Conservation (phyloP, 2,113 vertebrate genomes). For the Otis tarda region DNA sequence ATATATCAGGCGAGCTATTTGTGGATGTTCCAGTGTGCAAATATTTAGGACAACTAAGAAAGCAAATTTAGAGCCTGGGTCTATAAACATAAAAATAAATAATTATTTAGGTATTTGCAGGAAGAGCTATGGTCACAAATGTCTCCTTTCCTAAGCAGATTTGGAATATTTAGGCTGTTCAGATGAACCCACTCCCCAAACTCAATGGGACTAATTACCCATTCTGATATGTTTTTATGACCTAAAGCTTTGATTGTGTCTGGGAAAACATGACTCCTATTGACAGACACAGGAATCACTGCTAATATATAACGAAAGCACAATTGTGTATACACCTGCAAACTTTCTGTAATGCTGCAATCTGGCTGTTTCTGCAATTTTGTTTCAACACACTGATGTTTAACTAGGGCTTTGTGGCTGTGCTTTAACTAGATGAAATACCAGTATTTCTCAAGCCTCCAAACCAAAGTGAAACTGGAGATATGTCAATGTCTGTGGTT, state of each 20-base stretch:
- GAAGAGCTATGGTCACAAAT: not conserved
- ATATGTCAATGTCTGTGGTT: too few species aligned
- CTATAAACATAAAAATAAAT: not conserved
- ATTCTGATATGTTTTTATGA: not conserved
- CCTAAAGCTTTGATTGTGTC: not conserved
- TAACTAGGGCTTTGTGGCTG: not conserved
- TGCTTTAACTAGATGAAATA: not conserved
- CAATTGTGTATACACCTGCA: not conserved
- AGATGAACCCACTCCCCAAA: not conserved
- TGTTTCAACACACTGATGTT: not conserved
- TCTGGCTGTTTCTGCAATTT: not conserved
- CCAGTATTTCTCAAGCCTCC: not conserved
- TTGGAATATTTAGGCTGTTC: not conserved
- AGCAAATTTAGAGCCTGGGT: not conserved
- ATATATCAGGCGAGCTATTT: not conserved
- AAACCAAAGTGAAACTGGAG: not conserved
- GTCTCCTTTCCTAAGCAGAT: not conserved
- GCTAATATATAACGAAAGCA: not conserved
- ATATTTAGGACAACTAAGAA: not conserved
- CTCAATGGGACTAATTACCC: not conserved
- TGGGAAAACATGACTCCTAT: not conserved
- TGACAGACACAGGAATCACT: not conserved
- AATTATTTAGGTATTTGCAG: not conserved
- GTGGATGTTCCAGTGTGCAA: not conserved
- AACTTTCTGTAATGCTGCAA: not conserved